These are phyloP conservation scores for Caradrina clavipalpis DNA, from an alignment of 2,888 invertebrate species.

Conservation along the genomic window DNA sequence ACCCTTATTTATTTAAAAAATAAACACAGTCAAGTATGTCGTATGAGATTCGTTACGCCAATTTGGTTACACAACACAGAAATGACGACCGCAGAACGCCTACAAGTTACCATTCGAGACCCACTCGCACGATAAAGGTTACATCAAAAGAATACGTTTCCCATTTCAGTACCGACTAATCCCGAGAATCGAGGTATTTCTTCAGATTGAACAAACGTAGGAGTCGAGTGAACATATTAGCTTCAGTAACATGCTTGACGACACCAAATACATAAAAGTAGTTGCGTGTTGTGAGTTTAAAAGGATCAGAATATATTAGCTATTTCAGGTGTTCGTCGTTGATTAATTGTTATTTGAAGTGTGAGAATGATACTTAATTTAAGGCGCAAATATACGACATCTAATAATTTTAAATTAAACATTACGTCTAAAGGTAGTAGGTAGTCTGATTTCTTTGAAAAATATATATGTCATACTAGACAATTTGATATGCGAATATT, in stretches of 20 bases:
- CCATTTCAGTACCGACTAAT: slow-evolving; percentile 32
- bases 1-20: not conserved
- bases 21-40: not conserved
- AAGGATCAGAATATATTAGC: slow-evolving; percentile 3
- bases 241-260: slow-evolving; percentile 41
- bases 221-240: slow-evolving; percentile 42
- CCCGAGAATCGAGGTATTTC: slow-evolving; percentile 49
- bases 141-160: slow-evolving; percentile 53
- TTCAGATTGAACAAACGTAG: slow-evolving; percentile 48
- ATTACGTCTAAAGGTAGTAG: too few relatives aligned
- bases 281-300: slow-evolving; percentile 5
- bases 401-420: too few relatives aligned
- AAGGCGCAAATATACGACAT: too few relatives aligned
- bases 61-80: slow-evolving; percentile 4
- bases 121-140: slow-evolving; percentile 6
- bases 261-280: slow-evolving; percentile 14
- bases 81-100: not conserved
- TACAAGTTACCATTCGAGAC: not conserved
- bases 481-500: too few relatives aligned
- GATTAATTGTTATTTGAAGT: not conserved
- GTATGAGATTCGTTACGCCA: not conserved
- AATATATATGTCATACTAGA: too few relatives aligned
- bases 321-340: not conserved
- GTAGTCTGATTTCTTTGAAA: too few relatives aligned
- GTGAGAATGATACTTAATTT: not conserved